Evolutionary conservation across 2,888 invertebrate species (phyloP), one percentile per base, ranked within the genome.

Genomic region (Conops quadrifasciatus): DNA sequence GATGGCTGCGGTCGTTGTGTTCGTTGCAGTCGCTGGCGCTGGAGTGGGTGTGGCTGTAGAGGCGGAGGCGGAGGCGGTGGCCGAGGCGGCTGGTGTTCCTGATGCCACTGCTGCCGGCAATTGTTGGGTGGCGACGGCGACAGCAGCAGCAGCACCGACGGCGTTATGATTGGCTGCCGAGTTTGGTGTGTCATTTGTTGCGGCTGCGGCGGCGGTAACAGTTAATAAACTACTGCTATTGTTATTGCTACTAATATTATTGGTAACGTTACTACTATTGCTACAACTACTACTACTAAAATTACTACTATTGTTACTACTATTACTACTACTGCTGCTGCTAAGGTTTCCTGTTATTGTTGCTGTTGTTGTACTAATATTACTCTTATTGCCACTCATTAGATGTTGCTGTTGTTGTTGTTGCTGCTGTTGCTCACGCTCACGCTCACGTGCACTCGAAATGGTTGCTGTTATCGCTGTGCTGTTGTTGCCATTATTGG

Each of bases 1-100:
- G 85, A 85, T 85, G 75, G 85, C 85, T 73, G 85, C 84, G 47
- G 85, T 85, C 71, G 85, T 85, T 74, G 82, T 78, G 70, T 79
- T 79, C 74, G 79, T 77, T 75, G 79, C 77, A 70, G 78, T 78
- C 74, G 78, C 74, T 71, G 77, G 71, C 74, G 78, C 74, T 71
- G 77, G 71, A 75, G 75, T 72, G 71, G 76, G 75, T 73, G 75
- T 73, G 70, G 76, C 73, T 67, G 77, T 63, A 69, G 76, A 75
- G 76, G 71, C 67, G 24, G 78, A 71, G 69, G 82, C 76, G 76
- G 77, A 64, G 79, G 80, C 66, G 80, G 79, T 67, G 80, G 79
- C 68, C 80, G 78, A 72, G 80, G 78, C 77, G 4, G 77, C 36
- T 49, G 71, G 74, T 30, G 80, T 73, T 67, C 79, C 79, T 30